Conservation (phyloP, 2,888 invertebrate species). For the Tryphoninae sp. region DNA sequence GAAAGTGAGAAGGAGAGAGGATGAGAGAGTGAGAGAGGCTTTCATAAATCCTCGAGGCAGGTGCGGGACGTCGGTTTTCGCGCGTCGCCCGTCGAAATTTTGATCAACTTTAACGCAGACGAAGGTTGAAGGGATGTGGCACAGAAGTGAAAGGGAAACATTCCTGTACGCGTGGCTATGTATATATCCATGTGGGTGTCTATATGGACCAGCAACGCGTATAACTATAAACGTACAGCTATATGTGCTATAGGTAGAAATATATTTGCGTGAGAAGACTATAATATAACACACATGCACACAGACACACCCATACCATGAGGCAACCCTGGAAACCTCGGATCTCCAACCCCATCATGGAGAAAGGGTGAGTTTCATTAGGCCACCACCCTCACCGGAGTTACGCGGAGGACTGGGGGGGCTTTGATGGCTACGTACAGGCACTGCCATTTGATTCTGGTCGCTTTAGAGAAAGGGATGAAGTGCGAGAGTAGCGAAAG, state of each 20-base stretch:
- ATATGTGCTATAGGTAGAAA: slow-evolving; percentile 1
- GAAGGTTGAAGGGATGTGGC: slow-evolving; percentile 3
- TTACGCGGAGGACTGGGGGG: slow-evolving; percentile 16
- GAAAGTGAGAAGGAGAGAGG: background rate
- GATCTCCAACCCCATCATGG: background rate
- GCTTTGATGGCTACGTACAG: slow-evolving; percentile 1
- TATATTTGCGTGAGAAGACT: slow-evolving; percentile 12
- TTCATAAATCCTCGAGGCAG: slow-evolving; percentile 45
- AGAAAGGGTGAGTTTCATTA: slow-evolving; percentile 50
- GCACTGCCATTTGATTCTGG: slow-evolving; percentile 35
- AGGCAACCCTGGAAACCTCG: slow-evolving; percentile 5
- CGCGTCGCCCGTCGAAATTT: slow-evolving; percentile 52
- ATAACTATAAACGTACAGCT: background rate
- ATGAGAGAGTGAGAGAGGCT: slow-evolving; percentile 3
- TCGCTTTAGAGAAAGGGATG: slow-evolving; percentile 42
- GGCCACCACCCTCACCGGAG: slow-evolving; percentile 38
- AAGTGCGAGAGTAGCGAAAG: background rate
- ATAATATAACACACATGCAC: background rate
- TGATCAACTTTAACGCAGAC: slow-evolving; percentile 52
- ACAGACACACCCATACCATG: background rate
- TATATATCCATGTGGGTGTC: background rate
- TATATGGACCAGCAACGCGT: background rate
- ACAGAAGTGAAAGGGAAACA: slow-evolving; percentile 1
- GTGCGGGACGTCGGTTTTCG: slow-evolving; percentile 35
- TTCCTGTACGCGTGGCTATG: background rate